phyloP scores from a whole-genome alignment of 2,888 invertebrate genomes.

The Tiliacea citrago region DNA sequence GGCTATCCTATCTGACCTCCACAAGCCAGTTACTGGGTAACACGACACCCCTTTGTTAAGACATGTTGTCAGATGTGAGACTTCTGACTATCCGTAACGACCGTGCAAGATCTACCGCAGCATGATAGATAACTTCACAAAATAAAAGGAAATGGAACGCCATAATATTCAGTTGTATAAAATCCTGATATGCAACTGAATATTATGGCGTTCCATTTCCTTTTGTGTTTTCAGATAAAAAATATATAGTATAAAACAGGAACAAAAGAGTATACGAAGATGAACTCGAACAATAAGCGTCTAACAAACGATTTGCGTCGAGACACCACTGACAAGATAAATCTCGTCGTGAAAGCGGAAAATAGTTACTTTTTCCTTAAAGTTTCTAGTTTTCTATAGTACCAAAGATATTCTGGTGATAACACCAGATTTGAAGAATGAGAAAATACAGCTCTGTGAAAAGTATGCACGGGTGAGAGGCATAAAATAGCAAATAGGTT shows the following conservation, averaged over 20 bases:
- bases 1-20: too few relatives aligned
- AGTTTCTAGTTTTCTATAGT: slow-evolving; percentile 18
- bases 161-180: neutral
- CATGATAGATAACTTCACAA: neutral
- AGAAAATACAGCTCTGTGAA: neutral
- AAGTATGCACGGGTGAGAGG: too few relatives aligned
- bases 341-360: slow-evolving; percentile 44
- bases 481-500: neutral
- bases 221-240: neutral
- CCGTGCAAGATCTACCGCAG: neutral
- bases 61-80: too few relatives aligned
- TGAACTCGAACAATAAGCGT: slow-evolving; percentile 26
- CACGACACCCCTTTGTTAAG: neutral
- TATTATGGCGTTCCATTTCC: too few relatives aligned
- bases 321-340: slow-evolving; percentile 24
- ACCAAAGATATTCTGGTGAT: slow-evolving; percentile 13
- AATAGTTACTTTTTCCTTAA: slow-evolving; percentile 38
- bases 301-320: slow-evolving; percentile 17
- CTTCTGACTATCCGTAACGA: neutral
- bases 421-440: slow-evolving; percentile 6
- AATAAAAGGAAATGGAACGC: neutral
- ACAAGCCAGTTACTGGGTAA: neutral
- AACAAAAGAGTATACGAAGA: slow-evolving; percentile 17
- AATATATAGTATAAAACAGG: neutral
- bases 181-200: too few relatives aligned